These are phyloP conservation scores for Microtus richardsoni DNA, from an alignment of 2,113 vertebrate species.

Conservation along the genomic window DNA sequence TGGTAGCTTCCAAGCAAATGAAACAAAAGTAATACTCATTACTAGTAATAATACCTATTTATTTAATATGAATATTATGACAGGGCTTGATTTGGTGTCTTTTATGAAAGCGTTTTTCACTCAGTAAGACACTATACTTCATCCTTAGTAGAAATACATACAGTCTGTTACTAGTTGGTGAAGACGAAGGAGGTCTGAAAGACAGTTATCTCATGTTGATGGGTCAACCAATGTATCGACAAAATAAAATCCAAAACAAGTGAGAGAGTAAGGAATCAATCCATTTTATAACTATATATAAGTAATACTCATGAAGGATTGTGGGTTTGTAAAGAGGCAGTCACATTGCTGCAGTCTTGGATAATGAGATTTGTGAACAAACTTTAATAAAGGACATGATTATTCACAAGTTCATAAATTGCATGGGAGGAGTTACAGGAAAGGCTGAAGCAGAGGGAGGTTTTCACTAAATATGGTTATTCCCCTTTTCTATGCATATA, in stretches of 20 bases:
- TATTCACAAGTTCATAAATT: background rate
- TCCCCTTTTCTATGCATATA: background rate
- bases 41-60: background rate
- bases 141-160: background rate
- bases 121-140: constrained; percentile 19
- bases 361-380: background rate
- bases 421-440: background rate
- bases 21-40: constrained; percentile 7
- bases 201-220: background rate
- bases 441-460: background rate
- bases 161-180: background rate
- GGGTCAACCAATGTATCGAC: background rate
- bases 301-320: background rate
- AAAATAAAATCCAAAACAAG: background rate
- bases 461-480: background rate
- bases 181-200: background rate
- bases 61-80: background rate
- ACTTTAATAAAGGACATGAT: background rate
- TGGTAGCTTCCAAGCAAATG: background rate
- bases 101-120: constrained; percentile 2
- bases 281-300: background rate
- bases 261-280: background rate
- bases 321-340: background rate
- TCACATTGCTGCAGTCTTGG: background rate
- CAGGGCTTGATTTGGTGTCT: constrained; percentile 23